Evolutionary conservation across 1,140 invertebrate species (phyloP), one percentile per base, ranked within the genome.

Genomic region (Marisa cornuarietis): DNA sequence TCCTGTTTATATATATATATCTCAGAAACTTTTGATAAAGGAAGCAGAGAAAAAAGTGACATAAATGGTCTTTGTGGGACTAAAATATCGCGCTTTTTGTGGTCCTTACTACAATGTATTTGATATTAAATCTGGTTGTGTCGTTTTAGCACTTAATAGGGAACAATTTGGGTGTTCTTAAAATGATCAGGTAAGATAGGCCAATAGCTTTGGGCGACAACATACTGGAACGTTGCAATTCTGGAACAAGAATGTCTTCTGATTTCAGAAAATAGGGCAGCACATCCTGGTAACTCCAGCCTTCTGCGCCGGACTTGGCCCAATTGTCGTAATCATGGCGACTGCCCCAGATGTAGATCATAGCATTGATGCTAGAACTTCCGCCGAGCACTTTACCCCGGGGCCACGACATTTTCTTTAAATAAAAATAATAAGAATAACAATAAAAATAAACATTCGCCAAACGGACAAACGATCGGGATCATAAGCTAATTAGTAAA

Each of bases 241-340:
- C 65, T 1, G 54, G 42, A 51, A 51, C 52, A 79, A 31, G 71
- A 22, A 78, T 84, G 84, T 68, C 74, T 65, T 86, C 84, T 14
- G 95, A 96, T 87, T 96, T 97, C 86, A 96, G 96, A 90, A 98
- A 98, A 86, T 98, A 98, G 72, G 96, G 94, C 0, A 98, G 89
- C 0, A 95, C 94, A 62, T 96, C 94, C 77, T 95, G 93, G 83
- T 94, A 96, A 5, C 95, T 94, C 98, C 98, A 99, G 13, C 97
- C 97, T 0, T 94, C 93, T 87, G 97, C 98, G 0, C 98, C 98
- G 26, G 94, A 88, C 0, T 93, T 91, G 87, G 96, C 96, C 98
- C 98, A 99, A 13, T 92, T 92, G 85, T 99, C 96, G 88, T 98
- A 99, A 88, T 99, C 98, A 80, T 94, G 94, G 81, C 94, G 94